Evolutionary conservation across 2,113 vertebrate species (phyloP).

Genomic region (Coptodon rendalli): DNA sequence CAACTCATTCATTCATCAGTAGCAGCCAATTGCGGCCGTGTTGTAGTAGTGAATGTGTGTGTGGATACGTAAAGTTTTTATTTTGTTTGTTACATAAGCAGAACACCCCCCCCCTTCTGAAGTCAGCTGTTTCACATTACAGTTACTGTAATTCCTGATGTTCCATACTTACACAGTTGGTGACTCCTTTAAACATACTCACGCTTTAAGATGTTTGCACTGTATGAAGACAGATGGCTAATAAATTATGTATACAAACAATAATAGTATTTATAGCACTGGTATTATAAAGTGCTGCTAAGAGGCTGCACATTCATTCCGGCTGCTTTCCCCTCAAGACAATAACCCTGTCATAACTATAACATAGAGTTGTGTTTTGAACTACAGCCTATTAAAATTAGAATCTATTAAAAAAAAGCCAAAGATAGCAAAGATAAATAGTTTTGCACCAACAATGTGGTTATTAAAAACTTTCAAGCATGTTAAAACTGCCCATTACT

Average conservation of each 20-base stretch:
- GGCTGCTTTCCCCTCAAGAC: background rate
- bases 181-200: background rate
- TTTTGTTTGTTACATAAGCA: background rate
- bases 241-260: background rate
- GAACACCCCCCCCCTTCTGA: background rate
- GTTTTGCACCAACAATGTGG: background rate
- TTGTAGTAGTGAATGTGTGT: background rate
- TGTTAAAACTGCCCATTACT: rapidly evolving
- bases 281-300: background rate
- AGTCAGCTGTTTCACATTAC: background rate
- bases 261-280: background rate
- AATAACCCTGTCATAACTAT: background rate
- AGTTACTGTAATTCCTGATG: background rate
- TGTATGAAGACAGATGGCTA: background rate
- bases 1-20: conserved; percentile 23
- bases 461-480: background rate
- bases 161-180: background rate
- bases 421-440: background rate
- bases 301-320: background rate
- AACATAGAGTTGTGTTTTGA: background rate
- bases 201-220: background rate
- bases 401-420: background rate
- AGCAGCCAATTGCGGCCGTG: conserved; percentile 25
- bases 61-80: background rate
- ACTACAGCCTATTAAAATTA: background rate